phyloP scores from a whole-genome alignment of 2,113 vertebrate species.

The Corythornis madagascariensis region DNA sequence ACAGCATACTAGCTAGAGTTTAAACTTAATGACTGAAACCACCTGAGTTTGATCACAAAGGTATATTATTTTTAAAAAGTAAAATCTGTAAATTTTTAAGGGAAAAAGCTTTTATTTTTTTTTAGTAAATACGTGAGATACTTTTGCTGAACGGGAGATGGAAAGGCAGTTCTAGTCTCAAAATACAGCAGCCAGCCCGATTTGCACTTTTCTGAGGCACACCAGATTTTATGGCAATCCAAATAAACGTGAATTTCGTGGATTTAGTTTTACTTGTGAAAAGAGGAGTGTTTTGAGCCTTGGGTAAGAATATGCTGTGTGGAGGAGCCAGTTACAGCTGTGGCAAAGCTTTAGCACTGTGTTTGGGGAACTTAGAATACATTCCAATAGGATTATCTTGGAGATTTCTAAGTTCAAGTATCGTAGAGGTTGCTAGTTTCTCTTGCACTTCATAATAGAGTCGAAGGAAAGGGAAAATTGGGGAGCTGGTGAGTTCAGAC shows the following conservation, averaged over 20 bases:
- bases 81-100: not conserved
- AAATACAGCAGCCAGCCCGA: not conserved
- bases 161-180: not conserved
- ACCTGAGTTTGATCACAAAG: not conserved
- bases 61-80: not conserved
- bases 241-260: not conserved
- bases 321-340: not conserved
- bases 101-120: not conserved
- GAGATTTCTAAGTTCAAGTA: not conserved
- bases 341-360: not conserved
- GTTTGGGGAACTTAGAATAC: not conserved
- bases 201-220: not conserved
- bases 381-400: not conserved
- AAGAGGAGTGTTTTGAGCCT: not conserved
- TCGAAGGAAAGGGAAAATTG: not conserved
- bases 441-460: not conserved
- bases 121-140: not conserved
- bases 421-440: not conserved
- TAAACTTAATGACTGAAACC: not conserved
- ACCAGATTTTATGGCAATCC: not conserved
- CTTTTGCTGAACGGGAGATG: not conserved
- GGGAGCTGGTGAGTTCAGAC: rapidly evolving
- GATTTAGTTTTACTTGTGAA: not conserved
- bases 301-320: not conserved
- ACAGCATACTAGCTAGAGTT: not conserved